Percentiles rank a stretch among this genome's conserved stretches.
Evolutionary conservation across 2,888 invertebrate genomes (phyloP).

Genomic region (Panorpa germanica): DNA sequence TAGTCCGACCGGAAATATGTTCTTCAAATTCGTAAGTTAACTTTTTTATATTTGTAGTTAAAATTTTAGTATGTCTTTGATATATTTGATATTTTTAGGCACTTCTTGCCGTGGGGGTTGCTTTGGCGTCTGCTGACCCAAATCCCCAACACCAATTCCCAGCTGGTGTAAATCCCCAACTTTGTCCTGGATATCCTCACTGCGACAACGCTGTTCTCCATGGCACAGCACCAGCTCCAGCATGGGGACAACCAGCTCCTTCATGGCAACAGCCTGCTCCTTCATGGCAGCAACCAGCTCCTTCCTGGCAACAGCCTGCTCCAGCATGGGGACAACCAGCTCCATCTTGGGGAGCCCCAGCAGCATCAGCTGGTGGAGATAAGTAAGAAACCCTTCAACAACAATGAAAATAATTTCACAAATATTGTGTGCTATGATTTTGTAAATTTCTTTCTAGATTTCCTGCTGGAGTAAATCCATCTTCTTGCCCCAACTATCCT

Average conservation of each 20-base stretch:
- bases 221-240: slow-evolving; percentile 13
- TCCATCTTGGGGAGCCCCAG: slow-evolving; percentile 13
- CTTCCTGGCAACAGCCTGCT: slow-evolving; percentile 14
- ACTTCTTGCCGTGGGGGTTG: too few relatives aligned
- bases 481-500: slow-evolving; percentile 31
- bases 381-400: slow-evolving; percentile 7
- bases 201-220: slow-evolving; percentile 28
- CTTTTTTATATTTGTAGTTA: too few relatives aligned
- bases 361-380: slow-evolving; percentile 17
- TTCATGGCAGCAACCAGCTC: slow-evolving; percentile 7
- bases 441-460: slow-evolving; percentile 18
- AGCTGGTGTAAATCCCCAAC: slow-evolving; percentile 27
- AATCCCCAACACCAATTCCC: slow-evolving; percentile 26
- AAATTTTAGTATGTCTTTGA: too few relatives aligned
- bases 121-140: slow-evolving; percentile 20
- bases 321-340: slow-evolving; percentile 16
- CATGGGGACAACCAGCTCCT: slow-evolving; percentile 17
- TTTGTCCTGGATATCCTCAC: slow-evolving; percentile 29
- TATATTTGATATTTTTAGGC: too few relatives aligned
- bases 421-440: too few relatives aligned
- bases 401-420: too few relatives aligned
- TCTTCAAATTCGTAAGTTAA: too few relatives aligned
- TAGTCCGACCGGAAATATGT: too few relatives aligned
- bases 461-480: slow-evolving; percentile 27
- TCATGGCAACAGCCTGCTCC: slow-evolving; percentile 17